These are phyloP conservation scores for Blastobasis adustella DNA, from an alignment of 2,888 invertebrate species.

Conservation along the genomic window DNA sequence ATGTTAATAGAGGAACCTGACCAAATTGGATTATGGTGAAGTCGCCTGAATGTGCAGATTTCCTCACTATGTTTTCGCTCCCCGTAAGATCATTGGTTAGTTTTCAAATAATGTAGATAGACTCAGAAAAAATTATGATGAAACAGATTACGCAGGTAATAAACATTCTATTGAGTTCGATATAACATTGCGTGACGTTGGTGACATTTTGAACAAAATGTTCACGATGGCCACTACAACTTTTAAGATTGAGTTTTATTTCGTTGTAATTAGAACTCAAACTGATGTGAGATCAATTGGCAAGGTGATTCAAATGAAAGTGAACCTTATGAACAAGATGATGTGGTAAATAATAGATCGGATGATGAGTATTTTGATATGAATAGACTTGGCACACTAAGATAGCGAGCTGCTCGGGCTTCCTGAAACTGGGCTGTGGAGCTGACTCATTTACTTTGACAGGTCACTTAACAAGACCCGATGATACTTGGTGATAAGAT, in stretches of 20 bases:
- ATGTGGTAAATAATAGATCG: conserved; percentile 14
- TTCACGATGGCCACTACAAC: background rate
- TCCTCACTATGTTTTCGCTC: too few species aligned
- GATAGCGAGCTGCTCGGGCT: conserved; percentile 38
- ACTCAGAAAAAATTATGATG: too few species aligned
- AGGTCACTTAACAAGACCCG: conserved; percentile 37
- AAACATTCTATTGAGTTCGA: conserved; percentile 23
- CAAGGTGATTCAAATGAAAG: background rate
- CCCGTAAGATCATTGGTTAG: too few species aligned
- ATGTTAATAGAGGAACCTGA: too few species aligned
- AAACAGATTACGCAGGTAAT: too few species aligned
- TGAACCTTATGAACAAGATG: background rate
- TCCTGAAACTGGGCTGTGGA: conserved; percentile 34
- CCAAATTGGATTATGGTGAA: too few species aligned
- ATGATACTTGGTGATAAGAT: too few species aligned
- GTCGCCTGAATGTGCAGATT: too few species aligned
- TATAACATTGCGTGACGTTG: conserved; percentile 33
- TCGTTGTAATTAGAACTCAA: background rate
- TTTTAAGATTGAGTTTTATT: background rate
- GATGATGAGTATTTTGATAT: conserved; percentile 29
- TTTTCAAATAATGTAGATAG: too few species aligned
- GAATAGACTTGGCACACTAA: conserved; percentile 59
- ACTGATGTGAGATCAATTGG: background rate
- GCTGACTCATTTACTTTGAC: conserved; percentile 42
- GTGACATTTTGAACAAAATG: conserved; percentile 16